These are phyloP conservation scores for Hedychridium roseum DNA, from an alignment of 2,888 invertebrate species.

Conservation along the genomic window DNA sequence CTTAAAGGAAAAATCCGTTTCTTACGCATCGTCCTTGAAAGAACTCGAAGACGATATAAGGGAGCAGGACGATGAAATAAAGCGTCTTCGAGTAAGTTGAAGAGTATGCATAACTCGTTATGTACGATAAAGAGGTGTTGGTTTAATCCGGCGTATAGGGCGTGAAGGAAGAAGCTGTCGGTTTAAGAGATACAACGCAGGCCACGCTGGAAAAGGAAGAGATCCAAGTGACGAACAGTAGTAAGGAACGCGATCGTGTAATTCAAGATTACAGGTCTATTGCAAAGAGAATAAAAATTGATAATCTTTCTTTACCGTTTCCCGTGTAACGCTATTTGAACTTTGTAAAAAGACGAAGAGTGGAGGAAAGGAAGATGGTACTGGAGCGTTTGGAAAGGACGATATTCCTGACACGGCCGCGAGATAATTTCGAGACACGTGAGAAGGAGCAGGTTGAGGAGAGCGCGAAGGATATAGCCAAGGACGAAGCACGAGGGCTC, in stretches of 20 bases:
- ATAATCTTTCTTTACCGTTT: no score
- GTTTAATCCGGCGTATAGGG: slow-evolving; percentile 59
- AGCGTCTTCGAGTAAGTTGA: slow-evolving; percentile 71
- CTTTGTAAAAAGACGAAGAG: slow-evolving; percentile 71
- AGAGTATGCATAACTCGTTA: background rate
- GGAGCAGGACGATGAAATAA: slow-evolving; percentile 78
- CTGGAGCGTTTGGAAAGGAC: slow-evolving; percentile 80
- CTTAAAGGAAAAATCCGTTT: slow-evolving; percentile 51
- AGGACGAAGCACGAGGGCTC: slow-evolving; percentile 59
- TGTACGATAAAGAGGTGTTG: background rate
- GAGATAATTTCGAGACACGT: slow-evolving; percentile 50
- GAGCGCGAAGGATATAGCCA: slow-evolving; percentile 53
- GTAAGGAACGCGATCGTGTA: slow-evolving; percentile 70
- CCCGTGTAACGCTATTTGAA: no score
- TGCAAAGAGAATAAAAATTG: background rate
- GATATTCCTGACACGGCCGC: slow-evolving; percentile 71
- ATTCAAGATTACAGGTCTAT: slow-evolving; percentile 61
- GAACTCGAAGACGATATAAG: slow-evolving; percentile 73
- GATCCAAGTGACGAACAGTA: slow-evolving; percentile 73
- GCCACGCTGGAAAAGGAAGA: slow-evolving; percentile 76
- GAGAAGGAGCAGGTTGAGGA: slow-evolving; percentile 56
- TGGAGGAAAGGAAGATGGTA: slow-evolving; percentile 76
- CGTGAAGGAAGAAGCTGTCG: slow-evolving; percentile 78
- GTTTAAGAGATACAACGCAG: slow-evolving; percentile 75
- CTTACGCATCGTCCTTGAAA: slow-evolving; percentile 67